These are phyloP conservation scores for Strix aluco DNA, from an alignment of 2,113 vertebrate genomes.

Conservation along the genomic window DNA sequence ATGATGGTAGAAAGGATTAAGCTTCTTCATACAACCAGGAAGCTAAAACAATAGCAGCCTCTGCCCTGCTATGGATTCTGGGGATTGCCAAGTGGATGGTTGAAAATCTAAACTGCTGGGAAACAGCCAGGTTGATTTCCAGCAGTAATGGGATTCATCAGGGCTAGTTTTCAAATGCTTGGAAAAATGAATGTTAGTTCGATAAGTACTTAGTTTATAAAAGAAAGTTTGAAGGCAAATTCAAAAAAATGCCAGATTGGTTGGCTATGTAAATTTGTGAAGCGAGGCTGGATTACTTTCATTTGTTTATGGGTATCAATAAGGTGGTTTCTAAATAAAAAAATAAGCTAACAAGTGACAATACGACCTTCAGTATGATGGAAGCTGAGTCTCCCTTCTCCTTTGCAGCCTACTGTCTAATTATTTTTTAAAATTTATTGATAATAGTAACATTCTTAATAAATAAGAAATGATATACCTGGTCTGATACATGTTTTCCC, in stretches of 20 bases:
- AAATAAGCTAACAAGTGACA: not conserved
- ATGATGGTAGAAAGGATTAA: not conserved
- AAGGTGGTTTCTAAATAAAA: not conserved
- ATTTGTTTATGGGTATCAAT: not conserved
- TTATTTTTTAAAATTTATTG: not conserved
- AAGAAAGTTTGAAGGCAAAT: not conserved
- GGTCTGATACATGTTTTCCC: not conserved
- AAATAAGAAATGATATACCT: not conserved
- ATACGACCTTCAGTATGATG: not conserved
- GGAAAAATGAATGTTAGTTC: not conserved
- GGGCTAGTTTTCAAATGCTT: not conserved
- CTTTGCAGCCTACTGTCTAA: not conserved
- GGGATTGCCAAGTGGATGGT: not conserved
- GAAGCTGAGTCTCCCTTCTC: not conserved
- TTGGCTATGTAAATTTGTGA: not conserved
- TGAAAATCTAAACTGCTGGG: not conserved
- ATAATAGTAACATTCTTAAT: not conserved
- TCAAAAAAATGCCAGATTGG: not conserved
- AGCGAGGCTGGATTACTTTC: not conserved
- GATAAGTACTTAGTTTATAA: not conserved
- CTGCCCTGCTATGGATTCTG: not conserved
- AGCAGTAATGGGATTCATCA: not conserved
- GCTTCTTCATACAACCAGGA: not conserved
- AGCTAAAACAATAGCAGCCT: not conserved
- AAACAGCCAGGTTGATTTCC: not conserved